phyloP scores from a whole-genome alignment of 2,888 invertebrate species.

The Morpho helenor region DNA sequence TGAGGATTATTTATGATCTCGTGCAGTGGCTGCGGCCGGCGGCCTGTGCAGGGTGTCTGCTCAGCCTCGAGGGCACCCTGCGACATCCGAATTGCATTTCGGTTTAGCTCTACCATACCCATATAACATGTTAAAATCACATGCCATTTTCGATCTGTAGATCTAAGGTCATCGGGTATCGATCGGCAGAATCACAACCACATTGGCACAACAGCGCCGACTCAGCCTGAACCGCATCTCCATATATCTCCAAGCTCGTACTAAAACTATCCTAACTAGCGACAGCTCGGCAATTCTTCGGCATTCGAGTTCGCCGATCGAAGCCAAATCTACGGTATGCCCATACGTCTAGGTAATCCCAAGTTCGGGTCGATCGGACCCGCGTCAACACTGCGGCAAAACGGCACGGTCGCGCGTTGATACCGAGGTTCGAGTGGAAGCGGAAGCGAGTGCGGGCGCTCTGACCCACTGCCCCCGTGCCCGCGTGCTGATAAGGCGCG shows the following conservation, averaged over 20 bases:
- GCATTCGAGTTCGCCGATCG: no score
- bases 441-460: slow-evolving; percentile 32
- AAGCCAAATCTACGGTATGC: no score
- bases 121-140: no score
- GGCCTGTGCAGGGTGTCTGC: slow-evolving; percentile 11
- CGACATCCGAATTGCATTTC: no score
- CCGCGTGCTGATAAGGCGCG: slow-evolving; percentile 25
- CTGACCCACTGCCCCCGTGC: slow-evolving; percentile 34
- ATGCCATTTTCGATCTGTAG: slow-evolving; percentile 28
- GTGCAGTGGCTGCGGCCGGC: slow-evolving; percentile 18
- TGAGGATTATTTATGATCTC: slow-evolving; percentile 33
- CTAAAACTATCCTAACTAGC: not conserved
- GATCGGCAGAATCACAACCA: slow-evolving; percentile 65
- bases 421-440: slow-evolving; percentile 16
- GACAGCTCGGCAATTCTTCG: no score
- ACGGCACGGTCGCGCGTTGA: slow-evolving; percentile 28
- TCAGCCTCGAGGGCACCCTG: slow-evolving; percentile 9
- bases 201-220: slow-evolving; percentile 31
- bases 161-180: slow-evolving; percentile 64
- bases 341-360: slow-evolving; percentile 34
- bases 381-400: slow-evolving; percentile 68
- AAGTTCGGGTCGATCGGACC: slow-evolving; percentile 59
- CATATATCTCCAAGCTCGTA: slow-evolving; percentile 18
- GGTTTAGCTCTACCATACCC: no score
- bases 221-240: slow-evolving; percentile 23